Conservation (phyloP, 1,140 invertebrate genomes). For the Bradynema listronoti region DNA sequence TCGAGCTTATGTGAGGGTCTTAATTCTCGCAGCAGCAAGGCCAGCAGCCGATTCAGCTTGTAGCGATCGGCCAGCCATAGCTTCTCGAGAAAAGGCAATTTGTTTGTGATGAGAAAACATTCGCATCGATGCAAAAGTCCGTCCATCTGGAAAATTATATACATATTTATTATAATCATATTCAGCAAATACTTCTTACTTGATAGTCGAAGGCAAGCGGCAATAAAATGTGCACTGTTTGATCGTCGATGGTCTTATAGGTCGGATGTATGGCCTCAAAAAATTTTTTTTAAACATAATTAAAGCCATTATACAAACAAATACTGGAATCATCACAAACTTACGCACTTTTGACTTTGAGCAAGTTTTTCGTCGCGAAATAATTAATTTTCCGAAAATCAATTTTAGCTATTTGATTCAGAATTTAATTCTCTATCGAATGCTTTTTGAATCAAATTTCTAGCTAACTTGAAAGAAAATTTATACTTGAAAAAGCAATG, state of each 20-base stretch:
- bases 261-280: slow-evolving; percentile 57
- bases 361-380: too few species aligned
- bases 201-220: slow-evolving; percentile 57
- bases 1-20: slow-evolving; percentile 48
- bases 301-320: too few species aligned
- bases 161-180: slow-evolving; percentile 18
- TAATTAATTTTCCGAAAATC: too few species aligned
- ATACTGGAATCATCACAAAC: too few species aligned
- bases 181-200: too few species aligned
- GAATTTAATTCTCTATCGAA: too few species aligned
- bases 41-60: slow-evolving; percentile 53
- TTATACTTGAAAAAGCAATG: too few species aligned
- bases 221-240: slow-evolving; percentile 55
- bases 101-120: slow-evolving; percentile 54
- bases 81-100: slow-evolving; percentile 56
- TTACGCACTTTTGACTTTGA: too few species aligned
- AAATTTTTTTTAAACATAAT: too few species aligned
- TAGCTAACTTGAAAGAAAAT: too few species aligned
- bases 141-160: slow-evolving; percentile 55
- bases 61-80: slow-evolving; percentile 57
- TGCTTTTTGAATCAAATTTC: too few species aligned
- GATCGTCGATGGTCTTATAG: slow-evolving; percentile 57
- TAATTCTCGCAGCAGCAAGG: slow-evolving; percentile 52
- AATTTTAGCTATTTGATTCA: too few species aligned
- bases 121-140: slow-evolving; percentile 56